phyloP scores from a whole-genome alignment of 2,888 invertebrate genomes.

The Patella caerulea region DNA sequence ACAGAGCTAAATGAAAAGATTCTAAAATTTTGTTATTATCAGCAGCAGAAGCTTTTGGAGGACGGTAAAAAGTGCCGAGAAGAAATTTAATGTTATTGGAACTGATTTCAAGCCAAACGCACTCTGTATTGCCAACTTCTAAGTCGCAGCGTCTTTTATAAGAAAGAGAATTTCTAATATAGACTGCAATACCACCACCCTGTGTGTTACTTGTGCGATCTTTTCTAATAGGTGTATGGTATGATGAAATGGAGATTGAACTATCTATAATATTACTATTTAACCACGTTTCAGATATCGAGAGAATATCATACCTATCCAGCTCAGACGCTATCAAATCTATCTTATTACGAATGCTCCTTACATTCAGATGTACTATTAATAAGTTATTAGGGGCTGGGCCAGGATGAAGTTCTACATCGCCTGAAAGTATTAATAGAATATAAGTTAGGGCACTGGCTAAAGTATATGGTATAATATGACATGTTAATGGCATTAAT shows the following conservation, averaged over 20 bases:
- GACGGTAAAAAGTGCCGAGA: conserved; percentile 1
- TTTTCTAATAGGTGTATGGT: neutral
- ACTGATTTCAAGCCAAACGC: conserved; percentile 8
- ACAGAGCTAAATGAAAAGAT: neutral
- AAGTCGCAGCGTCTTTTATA: neutral
- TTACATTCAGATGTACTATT: conserved; percentile 9
- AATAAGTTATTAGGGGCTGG: neutral
- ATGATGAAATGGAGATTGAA: neutral
- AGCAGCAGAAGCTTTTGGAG: neutral
- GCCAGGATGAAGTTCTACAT: neutral
- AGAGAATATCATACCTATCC: neutral
- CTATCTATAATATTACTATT: neutral
- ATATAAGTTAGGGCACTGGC: too few relatives aligned
- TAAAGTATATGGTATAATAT: too few relatives aligned
- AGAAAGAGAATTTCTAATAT: neutral
- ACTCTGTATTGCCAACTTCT: conserved; percentile 7
- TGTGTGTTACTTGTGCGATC: neutral
- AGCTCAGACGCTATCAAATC: neutral
- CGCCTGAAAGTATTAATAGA: neutral
- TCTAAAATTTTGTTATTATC: conserved; percentile 1
- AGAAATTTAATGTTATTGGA: neutral
- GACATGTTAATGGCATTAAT: too few relatives aligned
- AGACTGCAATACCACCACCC: neutral
- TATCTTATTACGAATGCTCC: neutral
- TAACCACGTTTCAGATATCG: neutral